These are phyloP conservation scores for Paracyclopina nana DNA, from an alignment of 1,140 invertebrate species.

Conservation along the genomic window DNA sequence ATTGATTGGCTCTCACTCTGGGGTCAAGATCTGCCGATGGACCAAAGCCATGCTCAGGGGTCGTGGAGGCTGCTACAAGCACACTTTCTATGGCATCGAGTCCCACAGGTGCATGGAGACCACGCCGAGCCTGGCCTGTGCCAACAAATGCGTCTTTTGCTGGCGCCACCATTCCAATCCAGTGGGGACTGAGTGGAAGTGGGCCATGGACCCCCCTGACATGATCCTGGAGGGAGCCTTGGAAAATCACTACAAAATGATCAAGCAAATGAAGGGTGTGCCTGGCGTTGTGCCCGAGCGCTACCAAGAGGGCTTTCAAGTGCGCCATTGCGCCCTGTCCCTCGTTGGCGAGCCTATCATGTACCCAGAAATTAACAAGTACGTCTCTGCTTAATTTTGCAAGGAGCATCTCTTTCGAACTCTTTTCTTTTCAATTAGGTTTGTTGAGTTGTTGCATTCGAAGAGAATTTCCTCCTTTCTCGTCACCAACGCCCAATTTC, in stretches of 20 bases:
- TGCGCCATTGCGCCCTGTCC: slow-evolving; percentile 40
- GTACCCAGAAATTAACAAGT: slow-evolving; percentile 41
- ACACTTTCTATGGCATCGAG: slow-evolving; percentile 44
- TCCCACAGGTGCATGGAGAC: slow-evolving; percentile 43
- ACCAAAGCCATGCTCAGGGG: slow-evolving; percentile 43
- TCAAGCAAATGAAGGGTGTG: slow-evolving; percentile 41
- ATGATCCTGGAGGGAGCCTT: slow-evolving; percentile 34
- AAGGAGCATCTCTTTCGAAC: neutral
- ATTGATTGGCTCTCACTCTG: slow-evolving; percentile 39
- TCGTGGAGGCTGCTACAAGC: slow-evolving; percentile 43
- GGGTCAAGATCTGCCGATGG: slow-evolving; percentile 43
- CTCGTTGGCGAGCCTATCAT: slow-evolving; percentile 45
- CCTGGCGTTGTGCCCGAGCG: slow-evolving; percentile 36
- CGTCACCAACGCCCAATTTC: slow-evolving; percentile 44
- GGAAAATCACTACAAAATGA: slow-evolving; percentile 36
- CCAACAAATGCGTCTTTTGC: slow-evolving; percentile 47
- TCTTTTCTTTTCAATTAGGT: slow-evolving; percentile 18
- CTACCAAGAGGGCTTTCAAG: slow-evolving; percentile 32
- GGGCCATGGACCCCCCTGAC: slow-evolving; percentile 39
- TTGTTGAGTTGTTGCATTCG: slow-evolving; percentile 33
- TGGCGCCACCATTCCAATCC: slow-evolving; percentile 47
- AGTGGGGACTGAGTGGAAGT: slow-evolving; percentile 45
- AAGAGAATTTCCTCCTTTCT: slow-evolving; percentile 38
- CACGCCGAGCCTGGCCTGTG: slow-evolving; percentile 40
- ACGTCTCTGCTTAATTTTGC: neutral